Evolutionary conservation across 2,888 invertebrate genomes (phyloP), one percentile per base, ranked within the genome.

Genomic region (Arge pagana): DNA sequence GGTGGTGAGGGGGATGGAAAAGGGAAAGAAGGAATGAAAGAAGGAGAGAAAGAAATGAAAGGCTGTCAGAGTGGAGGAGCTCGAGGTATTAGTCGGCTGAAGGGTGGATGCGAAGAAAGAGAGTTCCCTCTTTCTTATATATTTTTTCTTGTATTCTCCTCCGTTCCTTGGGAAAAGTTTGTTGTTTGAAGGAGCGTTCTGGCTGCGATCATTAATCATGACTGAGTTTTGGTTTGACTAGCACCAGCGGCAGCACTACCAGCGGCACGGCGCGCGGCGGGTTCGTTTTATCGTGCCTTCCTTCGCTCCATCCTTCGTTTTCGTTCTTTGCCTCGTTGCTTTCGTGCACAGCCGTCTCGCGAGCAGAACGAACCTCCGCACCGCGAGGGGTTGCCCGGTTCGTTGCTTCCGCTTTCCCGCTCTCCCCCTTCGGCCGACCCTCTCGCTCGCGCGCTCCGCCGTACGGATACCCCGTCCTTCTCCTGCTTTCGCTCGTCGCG

Each of bases 261-360:
- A 82, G 63, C 86, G 86, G 74, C 84, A 85, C 64, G 75, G 73
- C 40, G 76, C 74, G 48, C 83, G 83, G 67, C 64, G 57, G 43
- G 61, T 59, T 83, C 63, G 88, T 88, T 74, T 87, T 87, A 52
- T 88, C 88, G 77, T 88, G 87, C 24, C 23, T 42, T 26, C 10
- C 24, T 42, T 15, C 42, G 42, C 24, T 42, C 42, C 42, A n/a
- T 40, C 26, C 40, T 40, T 26, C 40, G 16, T 40, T 40, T 24
- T 39, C 39, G 36, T 24, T 10, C 35, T 24, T 24, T 49, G 24
- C 33, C 33, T 45, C 45, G 21, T 39, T 23, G 33, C 11, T 33
- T 16, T 33, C 33, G 10, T 13, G 33, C 13, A 33, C 11, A 13
- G 13, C 13, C 11, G 8, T 11, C 8, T 33, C 33, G n/a, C n/a